Conservation (phyloP, 1,140 invertebrate genomes). For the Macrobrachium nipponense region DNA sequence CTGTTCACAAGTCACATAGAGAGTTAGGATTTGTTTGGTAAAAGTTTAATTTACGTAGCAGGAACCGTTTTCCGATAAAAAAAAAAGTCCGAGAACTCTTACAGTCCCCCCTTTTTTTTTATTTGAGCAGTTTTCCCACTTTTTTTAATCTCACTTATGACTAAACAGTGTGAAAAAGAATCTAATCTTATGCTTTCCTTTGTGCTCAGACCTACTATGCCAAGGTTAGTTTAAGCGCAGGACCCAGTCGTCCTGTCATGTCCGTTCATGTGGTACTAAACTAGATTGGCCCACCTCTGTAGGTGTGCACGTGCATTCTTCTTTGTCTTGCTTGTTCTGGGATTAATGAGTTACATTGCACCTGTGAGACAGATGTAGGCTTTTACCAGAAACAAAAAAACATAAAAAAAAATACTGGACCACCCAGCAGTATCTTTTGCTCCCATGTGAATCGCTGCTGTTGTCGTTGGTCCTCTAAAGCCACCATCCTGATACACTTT, state of each 20-base stretch:
- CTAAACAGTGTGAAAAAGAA: background rate
- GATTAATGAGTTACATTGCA: slow-evolving; percentile 17
- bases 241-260: background rate
- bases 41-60: too few relatives aligned
- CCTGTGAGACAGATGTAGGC: slow-evolving; percentile 16
- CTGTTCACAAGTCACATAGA: background rate
- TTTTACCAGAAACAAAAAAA: background rate
- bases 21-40: too few relatives aligned
- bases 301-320: slow-evolving; percentile 40
- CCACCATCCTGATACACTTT: slow-evolving; percentile 1
- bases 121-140: too few relatives aligned
- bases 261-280: slow-evolving; percentile 36
- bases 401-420: too few relatives aligned
- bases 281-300: slow-evolving; percentile 14
- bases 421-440: too few relatives aligned
- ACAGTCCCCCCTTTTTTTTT: too few relatives aligned
- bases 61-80: too few relatives aligned
- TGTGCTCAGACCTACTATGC: slow-evolving; percentile 59
- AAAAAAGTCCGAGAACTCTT: too few relatives aligned
- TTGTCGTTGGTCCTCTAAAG: background rate
- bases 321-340: slow-evolving; percentile 24
- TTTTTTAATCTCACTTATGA: too few relatives aligned
- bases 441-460: background rate
- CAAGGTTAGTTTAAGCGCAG: slow-evolving; percentile 49
- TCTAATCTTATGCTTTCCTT: slow-evolving; percentile 27